Percentiles rank a stretch among this genome's conserved stretches.
These are phyloP conservation scores for Arnoldichthys spilopterus DNA, from an alignment of 2,797 vertebrate genomes.

Conservation along the genomic window DNA sequence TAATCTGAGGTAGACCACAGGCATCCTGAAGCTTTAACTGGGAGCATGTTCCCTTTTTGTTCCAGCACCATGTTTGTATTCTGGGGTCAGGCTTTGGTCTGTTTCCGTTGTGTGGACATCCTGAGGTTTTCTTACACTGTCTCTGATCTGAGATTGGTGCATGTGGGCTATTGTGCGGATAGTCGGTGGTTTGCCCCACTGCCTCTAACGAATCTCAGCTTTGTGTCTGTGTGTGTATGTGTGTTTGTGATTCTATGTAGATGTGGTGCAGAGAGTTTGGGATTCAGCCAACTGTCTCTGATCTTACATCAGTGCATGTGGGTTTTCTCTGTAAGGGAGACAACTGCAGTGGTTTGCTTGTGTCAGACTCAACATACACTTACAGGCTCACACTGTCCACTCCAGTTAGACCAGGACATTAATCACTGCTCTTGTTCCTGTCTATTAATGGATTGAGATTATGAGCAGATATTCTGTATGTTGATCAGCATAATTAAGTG, in stretches of 20 bases:
- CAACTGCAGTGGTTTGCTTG: slow-evolving; percentile 52
- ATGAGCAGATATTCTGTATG: background rate
- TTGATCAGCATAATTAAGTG: background rate
- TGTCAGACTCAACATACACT: slow-evolving; percentile 47
- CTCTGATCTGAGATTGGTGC: slow-evolving; percentile 40
- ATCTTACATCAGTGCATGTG: slow-evolving; percentile 42
- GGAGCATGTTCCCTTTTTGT: slow-evolving; percentile 46
- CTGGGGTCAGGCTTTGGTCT: slow-evolving; percentile 59
- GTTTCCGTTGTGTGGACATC: slow-evolving; percentile 58
- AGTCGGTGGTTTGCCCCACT: slow-evolving; percentile 19
- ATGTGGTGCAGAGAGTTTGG: slow-evolving; percentile 32
- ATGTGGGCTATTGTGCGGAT: slow-evolving; percentile 7
- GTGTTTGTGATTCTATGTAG: slow-evolving; percentile 11
- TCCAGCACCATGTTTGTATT: slow-evolving; percentile 62
- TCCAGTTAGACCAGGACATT: slow-evolving; percentile 34
- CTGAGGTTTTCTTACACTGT: slow-evolving; percentile 47
- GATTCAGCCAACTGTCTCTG: slow-evolving; percentile 19
- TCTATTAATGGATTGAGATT: background rate
- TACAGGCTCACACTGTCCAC: slow-evolving; percentile 52
- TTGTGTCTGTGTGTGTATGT: background rate
- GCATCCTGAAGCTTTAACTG: slow-evolving; percentile 43
- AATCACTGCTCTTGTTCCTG: background rate
- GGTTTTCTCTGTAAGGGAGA: slow-evolving; percentile 27
- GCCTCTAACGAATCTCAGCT: slow-evolving; percentile 1
- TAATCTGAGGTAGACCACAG: slow-evolving; percentile 52